Base-by-base conservation (phyloP, 2,797 vertebrate genomes). In the Sebastes nivosus region DNA sequence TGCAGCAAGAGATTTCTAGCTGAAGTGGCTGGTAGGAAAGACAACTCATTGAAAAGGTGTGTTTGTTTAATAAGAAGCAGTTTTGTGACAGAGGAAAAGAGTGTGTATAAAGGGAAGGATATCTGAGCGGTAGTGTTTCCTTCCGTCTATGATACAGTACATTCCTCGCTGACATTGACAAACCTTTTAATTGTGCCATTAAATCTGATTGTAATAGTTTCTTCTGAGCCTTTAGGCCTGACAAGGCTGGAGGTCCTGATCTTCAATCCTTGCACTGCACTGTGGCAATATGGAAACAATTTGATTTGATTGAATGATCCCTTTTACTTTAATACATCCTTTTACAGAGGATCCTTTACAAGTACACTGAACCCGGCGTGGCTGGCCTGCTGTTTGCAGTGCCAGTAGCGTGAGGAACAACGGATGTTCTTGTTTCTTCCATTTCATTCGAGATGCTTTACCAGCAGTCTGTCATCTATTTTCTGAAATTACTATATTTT, bases 181-280 rank as follows among this genome's bases (percentile, higher is more conserved):
- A 68, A 83, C 30, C 64, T 52, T 71, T 79, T 67, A 73, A 77
- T 84, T 81, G 10, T 67, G 22, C 54, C 71, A 24, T 87, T 83
- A 79, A 71, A 67, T 73, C 46, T 84, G 81, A 88, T 77, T 88
- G 38, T 76, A 86, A 87, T 67, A 32, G 61, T 38, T 67, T 74
- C 50, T 76, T 75, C 67, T 77, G 32, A 88, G 54, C 57, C 66
- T 70, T 63, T 12, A 57, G 61, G 13, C 34, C 30, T n/a, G 27
- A 61, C 2, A 2, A 76, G 20, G 50, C 64, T 68, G 57, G 66
- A 74, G 60, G 54, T 75, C 38, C 50, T 64, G 42, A 24, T 76
- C 60, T 58, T 59, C 25, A 85, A 1, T 80, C 57, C 3, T 20
- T 64, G 12, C 6, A n/a, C 29, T 32, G 55, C 52, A 52, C 20